phyloP scores from a whole-genome alignment of 2,888 invertebrate species.

The Hymenopus coronatus region DNA sequence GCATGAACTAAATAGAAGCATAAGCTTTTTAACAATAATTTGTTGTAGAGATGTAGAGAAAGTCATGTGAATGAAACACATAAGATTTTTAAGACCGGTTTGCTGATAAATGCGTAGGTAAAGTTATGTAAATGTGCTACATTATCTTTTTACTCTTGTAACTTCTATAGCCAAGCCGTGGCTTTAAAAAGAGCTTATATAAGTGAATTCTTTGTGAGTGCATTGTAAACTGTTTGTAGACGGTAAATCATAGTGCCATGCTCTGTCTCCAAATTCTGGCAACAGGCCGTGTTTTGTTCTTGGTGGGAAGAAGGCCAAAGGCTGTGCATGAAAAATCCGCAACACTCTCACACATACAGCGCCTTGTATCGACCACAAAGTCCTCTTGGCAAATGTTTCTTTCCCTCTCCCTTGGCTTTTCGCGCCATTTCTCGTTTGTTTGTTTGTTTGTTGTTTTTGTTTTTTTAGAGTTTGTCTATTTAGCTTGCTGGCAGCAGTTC shows the following conservation, averaged over 20 bases:
- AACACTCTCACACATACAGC: background rate
- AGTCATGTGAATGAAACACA: too few species aligned
- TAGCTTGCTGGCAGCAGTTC: background rate
- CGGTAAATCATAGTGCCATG: background rate
- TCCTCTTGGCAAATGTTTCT: background rate
- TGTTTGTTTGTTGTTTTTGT: background rate
- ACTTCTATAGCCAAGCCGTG: background rate
- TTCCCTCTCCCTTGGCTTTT: background rate
- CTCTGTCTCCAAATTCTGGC: background rate
- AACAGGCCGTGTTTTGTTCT: background rate
- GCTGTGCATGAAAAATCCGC: background rate
- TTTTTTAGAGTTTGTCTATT: background rate
- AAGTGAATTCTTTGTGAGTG: background rate
- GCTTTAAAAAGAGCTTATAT: background rate
- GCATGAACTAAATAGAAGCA: too few species aligned
- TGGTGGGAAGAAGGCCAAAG: background rate
- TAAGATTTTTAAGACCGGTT: too few species aligned
- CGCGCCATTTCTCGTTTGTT: background rate
- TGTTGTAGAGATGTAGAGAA: too few species aligned
- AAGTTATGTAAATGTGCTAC: too few species aligned
- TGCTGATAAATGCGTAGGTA: too few species aligned
- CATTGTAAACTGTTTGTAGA: background rate
- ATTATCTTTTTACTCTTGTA: too few species aligned
- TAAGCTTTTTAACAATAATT: too few species aligned
- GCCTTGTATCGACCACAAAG: background rate